Percentiles rank a stretch among this genome's conserved stretches.
Evolutionary conservation across 1,140 invertebrate species (phyloP).

Genomic region (Drosophila grimshawi): DNA sequence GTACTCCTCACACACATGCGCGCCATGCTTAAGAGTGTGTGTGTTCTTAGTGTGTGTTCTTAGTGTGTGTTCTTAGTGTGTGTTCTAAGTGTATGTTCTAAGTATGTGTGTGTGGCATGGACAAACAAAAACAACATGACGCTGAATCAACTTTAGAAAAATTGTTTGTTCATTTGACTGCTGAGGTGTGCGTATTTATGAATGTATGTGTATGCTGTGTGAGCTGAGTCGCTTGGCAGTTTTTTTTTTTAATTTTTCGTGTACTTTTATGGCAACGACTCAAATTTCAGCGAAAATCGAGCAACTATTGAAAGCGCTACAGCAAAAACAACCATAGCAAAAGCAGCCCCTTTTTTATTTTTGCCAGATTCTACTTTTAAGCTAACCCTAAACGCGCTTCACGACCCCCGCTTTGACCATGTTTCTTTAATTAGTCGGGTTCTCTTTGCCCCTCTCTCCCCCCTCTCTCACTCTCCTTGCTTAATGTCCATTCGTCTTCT

Average conservation of each 20-base stretch:
- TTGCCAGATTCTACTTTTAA: conserved; percentile 14
- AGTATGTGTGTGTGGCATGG: conserved; percentile 48
- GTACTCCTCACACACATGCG: conserved; percentile 50
- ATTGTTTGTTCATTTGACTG: conserved; percentile 59
- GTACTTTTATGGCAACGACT: conserved; percentile 61
- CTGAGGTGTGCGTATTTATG: conserved; percentile 13
- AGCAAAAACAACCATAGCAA: neutral
- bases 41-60: neutral
- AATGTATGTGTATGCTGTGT: conserved; percentile 16
- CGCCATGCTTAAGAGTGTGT: conserved; percentile 56
- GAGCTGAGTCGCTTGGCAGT: conserved; percentile 33
- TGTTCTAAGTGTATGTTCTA: conserved; percentile 7
- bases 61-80: neutral
- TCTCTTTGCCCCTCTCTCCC: conserved; percentile 13
- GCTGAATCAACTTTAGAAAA: conserved; percentile 58
- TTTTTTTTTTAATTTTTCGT: conserved; percentile 38
- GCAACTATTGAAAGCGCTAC: conserved; percentile 39
- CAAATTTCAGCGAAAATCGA: conserved; percentile 66
- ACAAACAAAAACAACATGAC: conserved; percentile 72
- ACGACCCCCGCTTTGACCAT: conserved; percentile 25
- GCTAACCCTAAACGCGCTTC: neutral
- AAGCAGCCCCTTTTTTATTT: neutral
- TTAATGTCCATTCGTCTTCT: conserved; percentile 33
- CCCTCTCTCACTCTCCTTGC: neutral
- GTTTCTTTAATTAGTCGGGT: conserved; percentile 44